Base-by-base conservation (phyloP, 1,140 invertebrate genomes). In the Dendroctonus valens region DNA sequence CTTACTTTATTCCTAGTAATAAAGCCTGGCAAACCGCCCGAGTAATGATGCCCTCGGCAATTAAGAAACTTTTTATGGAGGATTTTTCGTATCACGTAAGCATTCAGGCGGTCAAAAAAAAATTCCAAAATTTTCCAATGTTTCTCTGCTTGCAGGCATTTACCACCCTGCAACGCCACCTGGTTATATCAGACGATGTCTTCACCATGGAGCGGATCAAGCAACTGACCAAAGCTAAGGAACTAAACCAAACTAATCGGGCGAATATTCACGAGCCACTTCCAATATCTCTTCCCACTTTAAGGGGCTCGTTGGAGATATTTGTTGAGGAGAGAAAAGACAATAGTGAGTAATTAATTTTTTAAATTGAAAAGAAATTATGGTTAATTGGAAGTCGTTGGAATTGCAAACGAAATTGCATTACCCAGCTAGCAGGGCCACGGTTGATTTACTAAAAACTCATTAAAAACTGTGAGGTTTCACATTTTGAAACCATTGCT, bases 1-100 rank as follows among this genome's bases (percentile, higher is more conserved):
- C 95, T 0, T 94, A 92, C 76, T 96, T 98, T 76, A 94, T 94
- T 1, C 94, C 95, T 0, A 83, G 88, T 9, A 89, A 97, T 73
- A 86, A 87, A 68, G 95, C 94, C 8, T 98, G 92, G 92, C 80
- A 86, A 26, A 83, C 86, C 60, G 85, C 90, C 61, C 83, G 87
- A 75, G 81, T 85, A 48, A 81, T 82, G 48, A 86, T 86, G 73
- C 91, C 91, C 3, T 91, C 91, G 7, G 84, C 87, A 5, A 86
- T 90, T 76, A 93, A 92, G 78, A 92, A 92, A 75, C 79, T 94
- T 7, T 92, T 92, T 70, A 92, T 91, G 86, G 82, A 84, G 49
- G 87, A 91, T 46, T 93, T 85, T 78, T 82, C 84, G 49, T 92
- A 93, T 78, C 89, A 91, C 76, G 92, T 94, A 81, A 87, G 87